Percentiles rank a stretch among this genome's conserved stretches.
Evolutionary conservation across 2,113 vertebrate species (phyloP).

Genomic region (Proteles cristata): DNA sequence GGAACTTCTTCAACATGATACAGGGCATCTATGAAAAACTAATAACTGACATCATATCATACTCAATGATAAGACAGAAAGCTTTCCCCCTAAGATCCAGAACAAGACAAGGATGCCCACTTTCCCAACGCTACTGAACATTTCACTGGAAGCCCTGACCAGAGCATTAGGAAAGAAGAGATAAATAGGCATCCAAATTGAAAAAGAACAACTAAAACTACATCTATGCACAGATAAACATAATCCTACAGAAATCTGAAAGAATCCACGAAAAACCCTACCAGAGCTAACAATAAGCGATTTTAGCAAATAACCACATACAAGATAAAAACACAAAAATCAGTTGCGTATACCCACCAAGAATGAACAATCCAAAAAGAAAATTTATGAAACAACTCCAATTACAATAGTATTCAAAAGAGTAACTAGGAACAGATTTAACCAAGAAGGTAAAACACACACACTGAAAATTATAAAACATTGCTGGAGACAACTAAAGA

Average conservation of each 20-base stretch:
- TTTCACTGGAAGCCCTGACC: background rate
- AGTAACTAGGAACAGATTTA: background rate
- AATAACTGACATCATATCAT: background rate
- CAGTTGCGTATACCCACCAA: background rate
- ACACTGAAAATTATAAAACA: background rate
- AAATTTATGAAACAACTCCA: conserved; percentile 14
- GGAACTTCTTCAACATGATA: background rate
- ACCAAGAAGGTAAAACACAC: background rate
- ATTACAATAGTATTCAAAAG: background rate
- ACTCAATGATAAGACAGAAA: background rate
- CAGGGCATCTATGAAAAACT: background rate
- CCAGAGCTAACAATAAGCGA: background rate
- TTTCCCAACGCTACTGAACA: background rate
- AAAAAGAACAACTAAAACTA: background rate
- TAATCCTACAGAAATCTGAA: background rate
- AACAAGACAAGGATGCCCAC: background rate
- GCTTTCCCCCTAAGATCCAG: background rate
- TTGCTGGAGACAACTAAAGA: background rate
- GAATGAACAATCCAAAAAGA: background rate
- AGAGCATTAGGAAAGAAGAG: background rate
- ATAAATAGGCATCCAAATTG: background rate
- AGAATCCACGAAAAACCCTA: background rate
- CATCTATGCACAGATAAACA: background rate
- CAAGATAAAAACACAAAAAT: background rate
- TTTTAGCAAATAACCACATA: background rate